Conservation (phyloP, 2,113 vertebrate species). For the Triplophysa tibetana region DNA sequence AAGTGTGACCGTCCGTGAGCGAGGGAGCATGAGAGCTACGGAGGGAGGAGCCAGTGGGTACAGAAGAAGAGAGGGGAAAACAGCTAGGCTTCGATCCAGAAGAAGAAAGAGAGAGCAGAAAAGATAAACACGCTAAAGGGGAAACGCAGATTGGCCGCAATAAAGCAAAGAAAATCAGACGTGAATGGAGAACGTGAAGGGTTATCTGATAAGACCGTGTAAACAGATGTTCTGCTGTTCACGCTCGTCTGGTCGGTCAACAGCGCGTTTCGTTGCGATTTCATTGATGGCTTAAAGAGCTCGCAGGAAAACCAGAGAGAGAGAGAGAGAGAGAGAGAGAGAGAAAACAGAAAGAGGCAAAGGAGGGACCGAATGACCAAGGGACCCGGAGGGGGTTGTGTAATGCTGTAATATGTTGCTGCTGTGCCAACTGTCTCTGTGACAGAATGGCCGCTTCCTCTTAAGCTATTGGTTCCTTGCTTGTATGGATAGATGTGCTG, state of each 20-base stretch:
- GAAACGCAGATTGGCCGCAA: slow-evolving; percentile 1
- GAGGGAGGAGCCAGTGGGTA: slow-evolving; percentile 73
- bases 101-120: slow-evolving; percentile 48
- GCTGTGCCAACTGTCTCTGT: slow-evolving; percentile 80
- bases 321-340: slow-evolving; percentile 53
- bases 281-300: slow-evolving; percentile 76
- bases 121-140: slow-evolving; percentile 42
- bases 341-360: slow-evolving; percentile 46
- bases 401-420: slow-evolving; percentile 77
- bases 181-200: slow-evolving; percentile 30
- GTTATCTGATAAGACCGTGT: slow-evolving; percentile 4
- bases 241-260: slow-evolving; percentile 43
- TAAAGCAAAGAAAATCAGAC: slow-evolving; percentile 41
- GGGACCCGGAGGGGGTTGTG: slow-evolving; percentile 70
- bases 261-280: slow-evolving; percentile 69
- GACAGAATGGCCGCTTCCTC: slow-evolving; percentile 75
- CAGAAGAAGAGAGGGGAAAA: slow-evolving; percentile 53
- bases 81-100: slow-evolving; percentile 45
- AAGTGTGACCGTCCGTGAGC: slow-evolving; percentile 63
- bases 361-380: slow-evolving; percentile 49
- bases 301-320: slow-evolving; percentile 59
- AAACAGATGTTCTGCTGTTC: slow-evolving; percentile 30
- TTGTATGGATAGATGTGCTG: slow-evolving; percentile 61
- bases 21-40: slow-evolving; percentile 38
- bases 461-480: slow-evolving; percentile 69